phyloP scores from a whole-genome alignment of 64 coral and sea anemone genomes.

The Acropora yongei region DNA sequence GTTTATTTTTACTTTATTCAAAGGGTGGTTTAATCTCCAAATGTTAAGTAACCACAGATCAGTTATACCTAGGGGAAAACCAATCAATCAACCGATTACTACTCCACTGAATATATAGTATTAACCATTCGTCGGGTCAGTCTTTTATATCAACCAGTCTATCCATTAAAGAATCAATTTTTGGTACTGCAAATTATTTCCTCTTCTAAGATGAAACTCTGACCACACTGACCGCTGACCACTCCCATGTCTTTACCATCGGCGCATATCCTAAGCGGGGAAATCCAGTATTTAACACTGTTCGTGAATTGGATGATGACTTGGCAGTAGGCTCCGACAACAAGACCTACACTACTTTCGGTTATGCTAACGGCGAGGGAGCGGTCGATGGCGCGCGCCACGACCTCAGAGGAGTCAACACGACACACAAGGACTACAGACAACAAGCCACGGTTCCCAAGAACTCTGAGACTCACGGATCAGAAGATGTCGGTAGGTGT shows the following conservation, averaged over 20 bases:
- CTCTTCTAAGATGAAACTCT: conserved; percentile 71
- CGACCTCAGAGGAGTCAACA: conserved; percentile 60
- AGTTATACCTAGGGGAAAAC: too few relatives aligned
- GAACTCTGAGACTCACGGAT: conserved; percentile 54
- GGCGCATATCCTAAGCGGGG: conserved; percentile 71
- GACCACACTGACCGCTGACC: conserved; percentile 84
- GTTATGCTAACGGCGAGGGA: conserved; percentile 78
- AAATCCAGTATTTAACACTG: conserved; percentile 77
- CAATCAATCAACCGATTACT: too few relatives aligned
- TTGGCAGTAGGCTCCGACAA: conserved; percentile 17
- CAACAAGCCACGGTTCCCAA: conserved; percentile 43
- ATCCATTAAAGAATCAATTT: neutral
- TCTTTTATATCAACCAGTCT: neutral
- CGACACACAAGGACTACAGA: conserved; percentile 57
- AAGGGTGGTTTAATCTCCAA: too few relatives aligned
- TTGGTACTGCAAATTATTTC: neutral
- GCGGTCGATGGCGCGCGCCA: conserved; percentile 22
- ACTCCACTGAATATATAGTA: too few relatives aligned
- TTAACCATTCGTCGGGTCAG: too few relatives aligned
- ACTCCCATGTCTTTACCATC: conserved; percentile 83
- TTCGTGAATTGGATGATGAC: neutral
- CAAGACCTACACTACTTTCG: conserved; percentile 67
- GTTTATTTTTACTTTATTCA: too few relatives aligned
- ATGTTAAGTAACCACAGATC: too few relatives aligned
- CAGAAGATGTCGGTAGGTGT: conserved; percentile 82